These are phyloP conservation scores for Aproaerema taeniolella DNA, from an alignment of 2,888 invertebrate species.

Conservation along the genomic window DNA sequence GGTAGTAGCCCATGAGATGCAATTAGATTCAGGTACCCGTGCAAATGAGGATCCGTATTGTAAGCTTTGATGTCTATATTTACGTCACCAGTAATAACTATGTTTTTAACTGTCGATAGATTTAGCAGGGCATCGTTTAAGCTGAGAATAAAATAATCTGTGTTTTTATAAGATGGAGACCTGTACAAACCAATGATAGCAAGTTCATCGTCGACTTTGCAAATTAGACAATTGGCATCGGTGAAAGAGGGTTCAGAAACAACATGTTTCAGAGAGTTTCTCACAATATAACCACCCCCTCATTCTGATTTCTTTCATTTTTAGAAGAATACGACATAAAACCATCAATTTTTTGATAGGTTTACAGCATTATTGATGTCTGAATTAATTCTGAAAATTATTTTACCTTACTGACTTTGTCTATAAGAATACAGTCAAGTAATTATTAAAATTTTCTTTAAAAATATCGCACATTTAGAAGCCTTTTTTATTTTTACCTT, in stretches of 20 bases:
- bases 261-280: neutral
- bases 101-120: conserved; percentile 8
- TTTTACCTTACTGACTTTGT: too few relatives aligned
- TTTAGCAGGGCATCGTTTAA: conserved; percentile 4
- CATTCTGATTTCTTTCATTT: conserved; percentile 10
- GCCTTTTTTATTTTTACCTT: too few relatives aligned
- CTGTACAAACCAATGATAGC: conserved; percentile 15
- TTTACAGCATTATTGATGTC: too few relatives aligned
- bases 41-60: conserved; percentile 9
- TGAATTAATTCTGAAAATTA: too few relatives aligned
- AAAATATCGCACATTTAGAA: too few relatives aligned
- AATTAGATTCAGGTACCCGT: conserved; percentile 14
- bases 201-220: neutral
- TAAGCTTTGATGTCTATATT: too few relatives aligned
- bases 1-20: conserved; percentile 19
- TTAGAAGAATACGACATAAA: too few relatives aligned
- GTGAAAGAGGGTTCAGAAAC: too few relatives aligned
- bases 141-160: conserved; percentile 13
- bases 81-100: conserved; percentile 14
- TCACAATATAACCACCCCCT: conserved; percentile 5
- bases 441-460: too few relatives aligned
- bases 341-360: too few relatives aligned
- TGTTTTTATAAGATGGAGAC: conserved; percentile 10
- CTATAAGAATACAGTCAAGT: too few relatives aligned
- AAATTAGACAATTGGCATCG: conserved; percentile 10